Percentiles rank a stretch among this genome's conserved stretches.
Evolutionary conservation across 2,113 vertebrate genomes (phyloP).

Genomic region (Cochlearius cochlearius): DNA sequence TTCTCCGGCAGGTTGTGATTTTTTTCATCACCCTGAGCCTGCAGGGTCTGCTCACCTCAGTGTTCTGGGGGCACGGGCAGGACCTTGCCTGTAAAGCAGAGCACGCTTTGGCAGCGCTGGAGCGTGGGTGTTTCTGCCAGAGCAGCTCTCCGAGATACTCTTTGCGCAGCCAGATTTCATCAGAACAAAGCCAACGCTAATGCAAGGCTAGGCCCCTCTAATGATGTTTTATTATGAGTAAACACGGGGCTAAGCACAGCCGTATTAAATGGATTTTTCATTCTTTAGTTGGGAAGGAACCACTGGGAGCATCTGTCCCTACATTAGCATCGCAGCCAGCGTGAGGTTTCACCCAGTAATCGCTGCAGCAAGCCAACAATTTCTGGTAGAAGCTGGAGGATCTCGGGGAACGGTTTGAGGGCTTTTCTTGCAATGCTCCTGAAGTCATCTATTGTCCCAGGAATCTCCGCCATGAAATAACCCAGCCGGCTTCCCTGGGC

Average conservation of each 20-base stretch:
- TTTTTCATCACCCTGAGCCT: background rate
- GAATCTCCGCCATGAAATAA: background rate
- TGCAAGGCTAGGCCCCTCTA: background rate
- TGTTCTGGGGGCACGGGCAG: background rate
- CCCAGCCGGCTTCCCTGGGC: rapidly evolving
- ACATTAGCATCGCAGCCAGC: background rate
- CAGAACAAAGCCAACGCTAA: conserved; percentile 2
- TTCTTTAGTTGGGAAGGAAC: background rate
- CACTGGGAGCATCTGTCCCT: conserved; percentile 2
- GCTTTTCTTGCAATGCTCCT: background rate
- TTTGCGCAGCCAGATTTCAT: background rate
- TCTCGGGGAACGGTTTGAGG: background rate
- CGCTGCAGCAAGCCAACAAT: background rate
- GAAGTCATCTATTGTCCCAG: background rate
- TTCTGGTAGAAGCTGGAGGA: background rate
- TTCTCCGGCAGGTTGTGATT: background rate
- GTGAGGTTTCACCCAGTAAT: background rate
- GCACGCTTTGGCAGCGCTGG: background rate
- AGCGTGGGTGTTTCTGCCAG: background rate
- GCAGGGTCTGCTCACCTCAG: background rate
- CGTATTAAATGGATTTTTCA: conserved; percentile 1
- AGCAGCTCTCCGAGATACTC: background rate
- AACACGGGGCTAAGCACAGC: conserved; percentile 8
- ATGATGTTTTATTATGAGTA: conserved; percentile 38
- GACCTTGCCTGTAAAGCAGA: background rate